These are phyloP conservation scores for Invenusta paracnida DNA, from an alignment of 2,888 invertebrate genomes.

Conservation along the genomic window DNA sequence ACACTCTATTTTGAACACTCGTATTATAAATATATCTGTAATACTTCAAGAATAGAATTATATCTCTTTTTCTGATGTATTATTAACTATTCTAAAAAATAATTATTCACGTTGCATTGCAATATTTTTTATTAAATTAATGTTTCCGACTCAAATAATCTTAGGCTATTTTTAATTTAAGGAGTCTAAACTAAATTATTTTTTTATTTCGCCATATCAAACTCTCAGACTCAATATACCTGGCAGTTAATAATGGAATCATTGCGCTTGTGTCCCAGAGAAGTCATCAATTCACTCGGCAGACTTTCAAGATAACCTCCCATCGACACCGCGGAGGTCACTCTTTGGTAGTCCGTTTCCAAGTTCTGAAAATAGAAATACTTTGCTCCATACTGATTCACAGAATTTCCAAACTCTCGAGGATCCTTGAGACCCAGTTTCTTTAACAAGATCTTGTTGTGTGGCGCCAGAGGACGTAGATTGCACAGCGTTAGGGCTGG, in stretches of 20 bases:
- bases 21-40: no score
- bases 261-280: slow-evolving; percentile 24
- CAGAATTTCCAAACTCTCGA: slow-evolving; percentile 29
- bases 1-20: no score
- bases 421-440: slow-evolving; percentile 31
- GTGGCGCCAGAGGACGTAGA: slow-evolving; percentile 39
- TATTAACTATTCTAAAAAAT: no score
- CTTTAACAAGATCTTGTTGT: slow-evolving; percentile 24
- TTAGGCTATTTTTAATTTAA: no score
- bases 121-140: no score
- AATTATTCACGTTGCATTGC: no score
- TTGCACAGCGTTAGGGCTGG: slow-evolving; percentile 44
- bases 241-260: slow-evolving; percentile 36
- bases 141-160: no score
- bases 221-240: no score
- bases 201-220: no score
- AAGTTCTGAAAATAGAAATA: slow-evolving; percentile 8
- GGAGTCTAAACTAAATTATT: no score
- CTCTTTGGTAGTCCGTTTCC: not conserved
- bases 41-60: no score
- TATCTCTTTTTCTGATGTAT: no score
- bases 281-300: not conserved
- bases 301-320: slow-evolving; percentile 32
- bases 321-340: slow-evolving; percentile 1
- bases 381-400: slow-evolving; percentile 19